These are phyloP conservation scores for Aphidius gifuensis DNA, from an alignment of 1,140 invertebrate species.

Conservation along the genomic window DNA sequence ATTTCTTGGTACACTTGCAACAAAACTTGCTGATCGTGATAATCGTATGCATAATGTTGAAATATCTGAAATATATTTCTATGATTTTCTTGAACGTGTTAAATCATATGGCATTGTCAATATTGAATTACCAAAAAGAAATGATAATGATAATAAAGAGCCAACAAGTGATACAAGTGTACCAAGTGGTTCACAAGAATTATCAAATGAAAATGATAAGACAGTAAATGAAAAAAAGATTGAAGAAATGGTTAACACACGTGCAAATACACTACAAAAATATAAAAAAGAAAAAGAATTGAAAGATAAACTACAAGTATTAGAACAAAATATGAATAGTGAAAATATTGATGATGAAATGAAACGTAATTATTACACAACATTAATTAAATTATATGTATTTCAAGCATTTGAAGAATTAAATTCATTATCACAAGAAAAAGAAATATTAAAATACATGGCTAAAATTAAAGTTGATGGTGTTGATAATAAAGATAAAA, in stretches of 20 bases:
- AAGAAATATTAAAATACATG: constrained; percentile 72
- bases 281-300: constrained; percentile 79
- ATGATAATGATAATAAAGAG: constrained; percentile 28
- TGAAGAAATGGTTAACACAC: constrained; percentile 51
- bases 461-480: constrained; percentile 38
- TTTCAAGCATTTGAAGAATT: constrained; percentile 77
- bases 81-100: constrained; percentile 77
- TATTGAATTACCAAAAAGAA: constrained; percentile 54
- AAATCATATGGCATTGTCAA: constrained; percentile 75
- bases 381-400: constrained; percentile 73
- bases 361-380: constrained; percentile 79
- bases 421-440: constrained; percentile 68
- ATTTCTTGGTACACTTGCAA: constrained; percentile 71
- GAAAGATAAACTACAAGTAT: constrained; percentile 63
- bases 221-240: constrained; percentile 43
- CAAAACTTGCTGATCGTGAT: constrained; percentile 63
- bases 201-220: background rate
- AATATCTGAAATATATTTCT: constrained; percentile 78
- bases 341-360: constrained; percentile 75
- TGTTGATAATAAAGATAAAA: constrained; percentile 41
- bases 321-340: constrained; percentile 64
- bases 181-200: constrained; percentile 1
- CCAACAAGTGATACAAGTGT: background rate
- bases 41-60: constrained; percentile 68
- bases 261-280: constrained; percentile 74